Conservation (phyloP, 1,140 invertebrate genomes). For the Heliconius eleuchia region DNA sequence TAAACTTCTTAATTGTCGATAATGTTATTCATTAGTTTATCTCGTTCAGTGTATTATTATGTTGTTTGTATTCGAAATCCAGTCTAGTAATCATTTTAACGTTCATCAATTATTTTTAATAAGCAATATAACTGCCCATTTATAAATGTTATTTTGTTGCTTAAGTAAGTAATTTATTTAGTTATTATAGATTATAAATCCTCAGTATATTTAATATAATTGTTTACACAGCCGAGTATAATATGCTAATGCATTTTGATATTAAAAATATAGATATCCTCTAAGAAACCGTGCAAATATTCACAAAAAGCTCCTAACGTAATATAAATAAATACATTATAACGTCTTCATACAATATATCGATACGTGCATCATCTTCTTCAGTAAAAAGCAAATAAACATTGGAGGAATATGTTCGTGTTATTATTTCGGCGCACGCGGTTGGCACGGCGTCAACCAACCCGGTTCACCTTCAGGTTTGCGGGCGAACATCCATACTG, state of each 20-base stretch:
- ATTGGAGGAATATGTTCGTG: slow-evolving; percentile 29
- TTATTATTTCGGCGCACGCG: slow-evolving; percentile 56
- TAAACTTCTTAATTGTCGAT: background rate
- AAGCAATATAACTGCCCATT: background rate
- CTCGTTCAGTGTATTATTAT: background rate
- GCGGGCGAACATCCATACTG: slow-evolving; percentile 33
- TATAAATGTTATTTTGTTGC: slow-evolving; percentile 20
- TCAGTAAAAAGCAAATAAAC: slow-evolving; percentile 30
- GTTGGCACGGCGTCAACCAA: slow-evolving; percentile 64
- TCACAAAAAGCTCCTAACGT: background rate
- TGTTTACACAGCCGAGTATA: too few relatives aligned
- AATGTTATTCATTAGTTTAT: background rate
- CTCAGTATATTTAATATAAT: too few relatives aligned
- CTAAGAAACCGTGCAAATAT: background rate
- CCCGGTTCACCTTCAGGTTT: slow-evolving; percentile 64
- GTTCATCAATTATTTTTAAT: slow-evolving; percentile 1
- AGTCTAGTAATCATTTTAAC: background rate
- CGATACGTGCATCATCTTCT: slow-evolving; percentile 15
- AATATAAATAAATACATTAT: background rate
- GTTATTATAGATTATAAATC: too few relatives aligned
- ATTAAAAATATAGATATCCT: background rate
- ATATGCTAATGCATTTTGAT: background rate
- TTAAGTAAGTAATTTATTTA: background rate
- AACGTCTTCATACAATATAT: background rate
- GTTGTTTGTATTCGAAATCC: background rate